A percentile compares a stretch with the other conserved stretches of the same genome.
Evolutionary conservation across 2,888 invertebrate genomes (phyloP).

Genomic region (Patella ulyssiponensis): DNA sequence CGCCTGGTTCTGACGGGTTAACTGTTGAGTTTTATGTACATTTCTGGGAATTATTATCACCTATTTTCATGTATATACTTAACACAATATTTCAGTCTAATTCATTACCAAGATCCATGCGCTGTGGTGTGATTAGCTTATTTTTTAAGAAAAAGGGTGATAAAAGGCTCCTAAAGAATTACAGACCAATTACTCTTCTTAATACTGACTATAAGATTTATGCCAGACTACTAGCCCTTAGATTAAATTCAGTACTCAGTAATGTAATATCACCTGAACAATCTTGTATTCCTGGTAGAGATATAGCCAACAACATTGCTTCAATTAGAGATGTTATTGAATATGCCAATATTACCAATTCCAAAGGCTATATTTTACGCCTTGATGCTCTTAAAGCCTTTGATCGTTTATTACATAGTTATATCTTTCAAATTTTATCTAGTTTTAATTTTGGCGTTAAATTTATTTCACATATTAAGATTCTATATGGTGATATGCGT

Average conservation of each 20-base stretch:
- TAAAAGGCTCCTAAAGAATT: slow-evolving; percentile 35
- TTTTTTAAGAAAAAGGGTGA: slow-evolving; percentile 21
- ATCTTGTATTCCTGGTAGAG: slow-evolving; percentile 44
- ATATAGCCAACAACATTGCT: slow-evolving; percentile 45
- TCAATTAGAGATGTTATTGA: slow-evolving; percentile 38
- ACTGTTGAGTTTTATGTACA: not conserved
- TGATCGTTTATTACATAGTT: slow-evolving; percentile 42
- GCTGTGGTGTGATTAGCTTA: not conserved
- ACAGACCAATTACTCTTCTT: slow-evolving; percentile 44
- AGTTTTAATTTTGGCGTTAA: slow-evolving; percentile 6
- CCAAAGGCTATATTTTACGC: slow-evolving; percentile 35
- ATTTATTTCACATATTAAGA: slow-evolving; percentile 15
- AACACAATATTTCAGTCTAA: not conserved
- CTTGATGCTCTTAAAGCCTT: slow-evolving; percentile 50
- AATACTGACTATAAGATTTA: slow-evolving; percentile 46
- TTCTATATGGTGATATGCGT: slow-evolving; percentile 19
- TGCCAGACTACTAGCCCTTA: slow-evolving; percentile 41
- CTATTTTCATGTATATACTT: not conserved
- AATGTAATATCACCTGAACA: slow-evolving; percentile 38
- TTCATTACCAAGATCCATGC: not conserved
- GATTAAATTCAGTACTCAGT: slow-evolving; percentile 33
- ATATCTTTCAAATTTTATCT: slow-evolving; percentile 30
- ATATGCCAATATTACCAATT: slow-evolving; percentile 39
- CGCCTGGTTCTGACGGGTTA: not conserved
- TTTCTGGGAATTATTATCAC: not conserved